Base-by-base conservation (phyloP, 1,140 invertebrate genomes). In the Drosophila lini region DNA sequence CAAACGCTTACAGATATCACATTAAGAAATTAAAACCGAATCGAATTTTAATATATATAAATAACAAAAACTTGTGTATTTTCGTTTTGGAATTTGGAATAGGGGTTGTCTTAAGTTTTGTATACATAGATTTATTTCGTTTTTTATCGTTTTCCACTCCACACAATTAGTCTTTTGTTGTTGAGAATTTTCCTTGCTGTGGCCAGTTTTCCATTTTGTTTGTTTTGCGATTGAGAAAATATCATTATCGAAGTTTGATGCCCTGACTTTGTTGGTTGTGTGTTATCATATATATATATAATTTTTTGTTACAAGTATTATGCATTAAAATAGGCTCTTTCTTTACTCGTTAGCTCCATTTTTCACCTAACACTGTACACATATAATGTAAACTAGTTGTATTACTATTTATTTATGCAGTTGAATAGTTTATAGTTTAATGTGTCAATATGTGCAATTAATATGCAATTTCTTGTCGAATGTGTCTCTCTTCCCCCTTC, bases 361-460 rank as follows among this genome's bases (percentile, higher is more conserved):
- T 53, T 89, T 84, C 55, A 81, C 84, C 89, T 89, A 89, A 89
- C 84, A 90, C 84, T 89, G 84, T 89, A 89, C 84, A 89, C 78
- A 89, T 81, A 88, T 88, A 81, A 90, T 84, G 74, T 89, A 89
- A 78, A 89, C 81, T 88, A 89, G 74, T 77, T 77, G 64, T 86
- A 86, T 88, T 86, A 83, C 76, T 78, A 63, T 53, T 77, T 50
- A 69, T 38, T 68, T 71, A 78, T 71, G 75, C 74, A 71, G 42
- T 78, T 78, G 64, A 69, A 78, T 78, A 78, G 74, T 77, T 74
- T 74, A 40, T 48, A 78, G 28, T 71, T 58, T 25, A 71, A 22
- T 71, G 28, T 59, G 68, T 71, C 47, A 65, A 69, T 55, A 55
- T 67, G 61, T 76, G 74, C 74, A 76, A 63, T 78, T 78, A 50